Evolutionary conservation across 2,888 invertebrate genomes (phyloP).

Genomic region (Amphipyra berbera): DNA sequence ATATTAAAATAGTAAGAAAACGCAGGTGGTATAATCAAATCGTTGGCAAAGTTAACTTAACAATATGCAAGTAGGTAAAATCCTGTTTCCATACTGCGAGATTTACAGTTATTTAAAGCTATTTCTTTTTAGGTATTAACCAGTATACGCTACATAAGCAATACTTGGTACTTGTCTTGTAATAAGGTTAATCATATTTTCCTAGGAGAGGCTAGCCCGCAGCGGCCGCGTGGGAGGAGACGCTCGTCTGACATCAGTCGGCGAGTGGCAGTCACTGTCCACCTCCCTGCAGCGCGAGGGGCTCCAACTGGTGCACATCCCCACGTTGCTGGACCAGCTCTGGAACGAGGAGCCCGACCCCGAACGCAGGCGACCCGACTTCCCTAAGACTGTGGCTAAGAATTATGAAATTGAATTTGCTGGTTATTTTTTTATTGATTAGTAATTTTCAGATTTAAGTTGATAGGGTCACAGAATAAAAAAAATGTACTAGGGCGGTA

Average conservation of each 20-base stretch:
- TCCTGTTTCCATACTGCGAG: too few species aligned
- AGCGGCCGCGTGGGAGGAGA: conserved; percentile 93
- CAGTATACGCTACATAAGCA: too few species aligned
- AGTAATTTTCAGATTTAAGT: background rate
- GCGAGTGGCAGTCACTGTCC: conserved; percentile 91
- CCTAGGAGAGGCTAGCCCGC: conserved; percentile 74
- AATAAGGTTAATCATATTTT: too few species aligned
- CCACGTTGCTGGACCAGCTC: conserved; percentile 93
- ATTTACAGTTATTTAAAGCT: too few species aligned
- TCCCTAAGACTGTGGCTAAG: conserved; percentile 91
- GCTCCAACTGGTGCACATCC: conserved; percentile 89
- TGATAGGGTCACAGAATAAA: background rate
- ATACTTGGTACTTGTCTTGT: too few species aligned
- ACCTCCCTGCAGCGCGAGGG: conserved; percentile 87
- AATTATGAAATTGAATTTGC: conserved; percentile 90
- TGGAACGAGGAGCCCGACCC: conserved; percentile 91
- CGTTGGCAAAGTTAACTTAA: too few species aligned
- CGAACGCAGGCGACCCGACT: conserved; percentile 86
- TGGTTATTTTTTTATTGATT: conserved; percentile 74
- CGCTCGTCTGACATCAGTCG: conserved; percentile 92
- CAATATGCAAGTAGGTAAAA: too few species aligned
- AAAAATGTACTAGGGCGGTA: too few species aligned
- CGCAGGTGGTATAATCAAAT: too few species aligned
- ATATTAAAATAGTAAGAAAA: too few species aligned
- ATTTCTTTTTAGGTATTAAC: too few species aligned